Percentiles rank a stretch among this genome's conserved stretches.
Conservation (phyloP, 2,888 invertebrate species). For the Bembecia ichneumoniformis region DNA sequence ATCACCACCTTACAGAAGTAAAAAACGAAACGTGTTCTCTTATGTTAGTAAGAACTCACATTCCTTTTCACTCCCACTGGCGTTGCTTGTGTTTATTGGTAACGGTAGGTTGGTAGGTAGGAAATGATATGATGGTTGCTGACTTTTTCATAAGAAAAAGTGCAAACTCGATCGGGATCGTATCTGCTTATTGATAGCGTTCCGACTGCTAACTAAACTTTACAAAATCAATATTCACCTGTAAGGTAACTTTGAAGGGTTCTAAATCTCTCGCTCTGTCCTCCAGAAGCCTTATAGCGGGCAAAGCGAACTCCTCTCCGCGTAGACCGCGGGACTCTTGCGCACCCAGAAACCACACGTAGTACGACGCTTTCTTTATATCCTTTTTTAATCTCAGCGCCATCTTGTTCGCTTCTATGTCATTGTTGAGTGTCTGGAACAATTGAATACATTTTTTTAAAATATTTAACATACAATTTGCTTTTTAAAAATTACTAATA, state of each 20-base stretch:
- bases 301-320: constrained; percentile 88
- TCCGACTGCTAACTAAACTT: no score
- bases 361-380: constrained; percentile 91
- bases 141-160: no score
- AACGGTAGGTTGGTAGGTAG: no score
- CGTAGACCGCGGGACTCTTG: constrained; percentile 92
- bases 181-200: no score
- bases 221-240: constrained; percentile 57
- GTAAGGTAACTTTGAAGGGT: constrained; percentile 91
- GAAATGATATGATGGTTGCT: no score
- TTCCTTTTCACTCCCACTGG: no score
- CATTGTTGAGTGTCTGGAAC: constrained; percentile 53
- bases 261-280: constrained; percentile 88
- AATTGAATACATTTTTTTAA: constrained; percentile 7
- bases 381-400: constrained; percentile 86
- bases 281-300: constrained; percentile 87
- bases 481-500: no score
- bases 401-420: constrained; percentile 72
- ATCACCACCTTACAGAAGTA: no score
- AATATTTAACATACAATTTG: background rate
- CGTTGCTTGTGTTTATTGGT: no score
- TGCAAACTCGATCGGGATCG: no score
- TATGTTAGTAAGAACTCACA: no score
- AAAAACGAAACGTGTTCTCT: no score
- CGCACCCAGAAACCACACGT: constrained; percentile 95